A percentile compares a stretch with the other conserved stretches of the same genome.
phyloP scores from a whole-genome alignment of 2,113 vertebrate species.

The Leptobrachium leishanense region DNA sequence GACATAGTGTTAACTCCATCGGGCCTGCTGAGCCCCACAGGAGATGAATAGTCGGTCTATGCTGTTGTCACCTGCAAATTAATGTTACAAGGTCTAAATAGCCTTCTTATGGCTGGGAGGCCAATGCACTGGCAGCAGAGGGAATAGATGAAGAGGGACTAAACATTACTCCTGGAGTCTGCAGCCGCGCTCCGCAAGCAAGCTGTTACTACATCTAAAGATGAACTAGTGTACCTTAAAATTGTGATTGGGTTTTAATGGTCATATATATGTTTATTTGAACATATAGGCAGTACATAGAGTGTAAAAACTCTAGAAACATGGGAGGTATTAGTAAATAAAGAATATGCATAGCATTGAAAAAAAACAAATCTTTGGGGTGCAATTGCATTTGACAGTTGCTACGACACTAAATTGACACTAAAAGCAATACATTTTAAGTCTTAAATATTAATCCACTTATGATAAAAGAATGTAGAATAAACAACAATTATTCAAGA shows the following conservation, averaged over 20 bases:
- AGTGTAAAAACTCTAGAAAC: too few species aligned
- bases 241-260: neutral
- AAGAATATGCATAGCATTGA: too few species aligned
- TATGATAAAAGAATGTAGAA: too few species aligned
- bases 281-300: too few species aligned
- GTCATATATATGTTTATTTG: too few species aligned
- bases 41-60: slow-evolving; percentile 27
- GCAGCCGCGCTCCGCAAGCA: neutral
- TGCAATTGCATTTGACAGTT: too few species aligned
- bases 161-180: neutral
- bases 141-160: neutral
- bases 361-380: too few species aligned
- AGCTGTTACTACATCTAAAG: neutral
- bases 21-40: neutral
- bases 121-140: slow-evolving; percentile 16
- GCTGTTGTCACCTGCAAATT: slow-evolving; percentile 45
- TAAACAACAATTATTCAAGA: too few species aligned
- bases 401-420: too few species aligned
- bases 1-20: slow-evolving; percentile 36
- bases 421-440: too few species aligned
- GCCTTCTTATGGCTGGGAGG: slow-evolving; percentile 37
- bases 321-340: too few species aligned
- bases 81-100: slow-evolving; percentile 40
- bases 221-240: neutral
- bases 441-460: too few species aligned